Percentiles rank a stretch among this genome's conserved stretches.
Evolutionary conservation across 1,140 invertebrate genomes (phyloP).

Genomic region (Pseudomyrmex dendroicus): DNA sequence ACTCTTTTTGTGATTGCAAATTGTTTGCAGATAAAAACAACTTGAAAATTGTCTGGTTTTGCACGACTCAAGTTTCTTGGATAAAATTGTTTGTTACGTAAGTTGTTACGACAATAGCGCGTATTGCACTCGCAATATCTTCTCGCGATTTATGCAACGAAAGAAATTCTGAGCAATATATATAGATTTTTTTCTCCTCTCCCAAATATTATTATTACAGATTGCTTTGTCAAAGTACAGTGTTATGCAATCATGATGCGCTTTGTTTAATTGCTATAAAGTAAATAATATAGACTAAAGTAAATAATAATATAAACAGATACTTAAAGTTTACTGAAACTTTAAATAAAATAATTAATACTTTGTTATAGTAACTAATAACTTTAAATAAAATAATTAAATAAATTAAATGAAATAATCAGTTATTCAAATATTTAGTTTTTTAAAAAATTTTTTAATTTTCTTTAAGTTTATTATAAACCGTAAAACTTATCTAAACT

Average conservation of each 20-base stretch:
- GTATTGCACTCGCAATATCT: slow-evolving; percentile 16
- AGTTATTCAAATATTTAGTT: no score
- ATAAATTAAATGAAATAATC: no score
- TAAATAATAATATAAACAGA: no score
- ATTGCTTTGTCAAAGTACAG: neutral
- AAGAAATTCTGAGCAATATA: neutral
- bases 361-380: no score
- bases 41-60: slow-evolving; percentile 1
- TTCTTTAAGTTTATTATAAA: no score
- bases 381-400: no score
- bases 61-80: neutral
- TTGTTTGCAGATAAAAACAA: neutral
- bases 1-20: no score
- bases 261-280: neutral
- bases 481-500: no score
- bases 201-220: neutral
- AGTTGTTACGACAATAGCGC: slow-evolving; percentile 12
- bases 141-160: slow-evolving; percentile 11
- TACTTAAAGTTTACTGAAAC: no score
- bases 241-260: neutral
- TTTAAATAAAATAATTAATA: no score
- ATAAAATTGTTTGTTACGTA: slow-evolving; percentile 25
- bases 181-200: no score
- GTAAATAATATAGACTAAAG: neutral
- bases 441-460: no score